Base-by-base conservation (phyloP, 1,140 invertebrate genomes). In the Argopecten irradians region DNA sequence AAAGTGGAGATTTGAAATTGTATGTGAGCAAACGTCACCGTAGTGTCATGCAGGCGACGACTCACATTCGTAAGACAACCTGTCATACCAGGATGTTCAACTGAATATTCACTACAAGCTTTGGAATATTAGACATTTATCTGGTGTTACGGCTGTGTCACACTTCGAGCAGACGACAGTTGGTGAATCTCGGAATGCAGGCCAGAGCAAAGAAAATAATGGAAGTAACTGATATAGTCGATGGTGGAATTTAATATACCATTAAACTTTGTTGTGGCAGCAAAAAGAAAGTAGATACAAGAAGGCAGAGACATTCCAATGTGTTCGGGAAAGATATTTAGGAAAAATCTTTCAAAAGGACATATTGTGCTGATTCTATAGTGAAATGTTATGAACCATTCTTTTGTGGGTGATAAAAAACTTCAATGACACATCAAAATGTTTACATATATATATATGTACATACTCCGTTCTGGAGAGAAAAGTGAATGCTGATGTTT, bases 21-120 rank as follows among this genome's bases (percentile, higher is more conserved):
- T 71, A 71, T 71, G 55, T 71, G 55, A 71, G n/a, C 55, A 71
- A n/a, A n/a, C 55, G 55, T 71, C 55, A 71, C 55, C n/a, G n/a
- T n/a, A n/a, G n/a, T 71, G 16, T n/a, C 22, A 71, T 28, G 55
- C 55, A 28, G 8, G n/a, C 22, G 7, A n/a, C 22, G 13, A 19
- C 43, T 14, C 43, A 14, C 55, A 71, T 71, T 71, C 55, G 28
- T 71, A 28, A 16, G 55, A 71, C 55, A 71, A 16, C 55, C 28
- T 71, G 55, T 71, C 55, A 71, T 71, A 71, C 22, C 55, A 71
- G 55, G 55, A 71, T 28, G n/a, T 71, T 71, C 28, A 71, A 71
- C 22, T 28, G 16, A 19, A 55, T 71, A 71, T 71, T 16, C 55
- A 28, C 22, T 8, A 22, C n/a, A 5, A 71, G 55, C n/a, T 8